These are phyloP conservation scores for Phenacoccus solenopsis DNA, from an alignment of 1,140 invertebrate species.

Conservation along the genomic window DNA sequence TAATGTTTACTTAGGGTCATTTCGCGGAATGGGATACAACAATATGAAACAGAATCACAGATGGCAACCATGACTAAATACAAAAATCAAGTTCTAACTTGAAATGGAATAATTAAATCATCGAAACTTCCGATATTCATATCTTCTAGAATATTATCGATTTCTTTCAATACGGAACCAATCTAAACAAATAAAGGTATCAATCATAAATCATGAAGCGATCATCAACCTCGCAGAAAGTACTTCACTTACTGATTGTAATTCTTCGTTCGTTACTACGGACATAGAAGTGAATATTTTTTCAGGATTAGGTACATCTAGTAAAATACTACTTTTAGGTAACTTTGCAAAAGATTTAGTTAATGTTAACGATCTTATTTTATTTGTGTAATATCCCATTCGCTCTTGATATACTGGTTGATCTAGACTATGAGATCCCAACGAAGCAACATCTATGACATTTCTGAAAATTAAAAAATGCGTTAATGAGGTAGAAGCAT, in stretches of 20 bases:
- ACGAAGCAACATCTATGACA: conserved; percentile 68
- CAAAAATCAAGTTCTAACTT: not conserved
- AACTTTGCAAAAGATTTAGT: not conserved
- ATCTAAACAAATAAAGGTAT: not conserved
- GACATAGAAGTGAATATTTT: not conserved
- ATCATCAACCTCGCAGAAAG: not conserved
- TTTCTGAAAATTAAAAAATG: conserved; percentile 42
- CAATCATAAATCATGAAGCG: too few species aligned
- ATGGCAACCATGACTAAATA: not conserved
- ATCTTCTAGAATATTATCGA: not conserved
- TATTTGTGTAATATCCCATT: conserved; percentile 48
- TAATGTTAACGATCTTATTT: not conserved
- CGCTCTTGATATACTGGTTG: conserved; percentile 66
- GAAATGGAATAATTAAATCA: conserved; percentile 4
- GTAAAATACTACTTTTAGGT: not conserved
- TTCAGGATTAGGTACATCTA: not conserved
- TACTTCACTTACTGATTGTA: not conserved
- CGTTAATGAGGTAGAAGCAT: not conserved
- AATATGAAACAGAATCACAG: not conserved
- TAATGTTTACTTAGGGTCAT: not conserved
- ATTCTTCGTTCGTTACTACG: not conserved
- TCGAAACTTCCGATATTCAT: not conserved
- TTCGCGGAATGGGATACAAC: not conserved
- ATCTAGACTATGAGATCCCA: conserved; percentile 63
- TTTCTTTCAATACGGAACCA: not conserved